Base-by-base conservation (phyloP, 2,113 vertebrate species). In the Dermatemys mawii region DNA sequence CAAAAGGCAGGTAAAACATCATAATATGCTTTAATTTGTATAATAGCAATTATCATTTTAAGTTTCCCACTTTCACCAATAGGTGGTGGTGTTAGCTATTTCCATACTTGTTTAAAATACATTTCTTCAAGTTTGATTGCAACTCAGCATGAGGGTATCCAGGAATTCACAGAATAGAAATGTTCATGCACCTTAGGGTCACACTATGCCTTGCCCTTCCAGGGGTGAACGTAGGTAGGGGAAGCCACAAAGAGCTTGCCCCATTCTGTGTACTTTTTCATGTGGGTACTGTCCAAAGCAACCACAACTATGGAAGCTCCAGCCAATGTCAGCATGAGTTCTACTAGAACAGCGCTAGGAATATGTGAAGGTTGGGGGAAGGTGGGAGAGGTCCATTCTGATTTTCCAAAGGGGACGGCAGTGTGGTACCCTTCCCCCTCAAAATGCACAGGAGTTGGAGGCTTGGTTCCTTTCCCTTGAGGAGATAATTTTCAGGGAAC, bases 21-120 rank as follows among this genome's bases (percentile, higher is more conserved):
- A 44, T 70, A n/a, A 38, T 22, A 21, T 76, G 41, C 24, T 85
- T 81, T 54, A 27, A 7, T 16, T 54, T 55, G 73, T 13, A 22
- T 2, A n/a, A 46, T 14, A 83, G 57, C 44, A 87, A 51, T 41
- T 13, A 38, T 44, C 14, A 70, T 19, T 38, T 19, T 35, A 48
- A 92, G 84, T 96, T 91, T 41, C 84, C 78, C 49, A 1, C 76
- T 93, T 44, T 90, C 84, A 89, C 96, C 96, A 87, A 96, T 84
- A 97, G 96, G 93, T 97, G 97, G 96, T 91, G 86, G 93, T 97
- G 91, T 95, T 96, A 80, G 87, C 95, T 96, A 90, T 79, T 82
- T 93, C 88, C 96, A 96, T 78, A n/a, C 86, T 60, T 85, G 38
- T 29, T 81, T 14, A 44, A 70, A 76, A 44, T 27, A 76, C 41